Base-by-base conservation (phyloP, 2,797 vertebrate genomes). In the Paedocypris micromegethes region DNA sequence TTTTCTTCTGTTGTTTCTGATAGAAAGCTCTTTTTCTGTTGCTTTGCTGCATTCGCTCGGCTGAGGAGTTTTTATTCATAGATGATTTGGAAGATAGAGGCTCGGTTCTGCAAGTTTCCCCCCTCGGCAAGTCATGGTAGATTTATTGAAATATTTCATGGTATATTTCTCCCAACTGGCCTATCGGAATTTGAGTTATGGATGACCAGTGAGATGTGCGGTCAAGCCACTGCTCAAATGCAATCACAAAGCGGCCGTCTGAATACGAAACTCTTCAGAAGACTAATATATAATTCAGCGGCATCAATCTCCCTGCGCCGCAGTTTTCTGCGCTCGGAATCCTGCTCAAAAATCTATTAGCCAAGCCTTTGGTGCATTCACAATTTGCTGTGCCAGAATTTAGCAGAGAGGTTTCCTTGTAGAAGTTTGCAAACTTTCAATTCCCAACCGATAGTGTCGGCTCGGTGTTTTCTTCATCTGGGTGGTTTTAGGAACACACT, bases 351-450 rank as follows among this genome's bases (percentile, higher is more conserved):
- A 77, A 78, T 77, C 74, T 74, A 76, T 78, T 79, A 78, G 76
- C 70, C 73, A 84, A 81, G 77, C 79, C 83, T 86, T 86, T 84
- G 86, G 88, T 88, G 87, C 86, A 83, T 88, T 86, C 77, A 82
- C 75, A 80, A 80, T 82, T 76, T 82, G 74, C 78, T 81, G 68
- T 83, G 82, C 84, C 80, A 85, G 80, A 84, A 82, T 83, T 84
- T 85, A 84, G 86, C 82, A 80, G 57, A 81, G 74, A 85, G 76
- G 76, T 74, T 82, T 79, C 83, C 85, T 86, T 80, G 8, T 44
- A 66, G 81, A 87, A 87, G 82, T 74, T 79, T 0, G 49, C 54
- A 43, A 72, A 70, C 42, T 76, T 60, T 37, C 46, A 68, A 59
- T 70, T 71, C 46, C 56, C 8, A 43, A 50, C 68, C 39, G n/a